A percentile compares a stretch with the other conserved stretches of the same genome.
These are phyloP conservation scores for Mesembrinibis cayennensis DNA, from an alignment of 2,113 vertebrate species.

Conservation along the genomic window DNA sequence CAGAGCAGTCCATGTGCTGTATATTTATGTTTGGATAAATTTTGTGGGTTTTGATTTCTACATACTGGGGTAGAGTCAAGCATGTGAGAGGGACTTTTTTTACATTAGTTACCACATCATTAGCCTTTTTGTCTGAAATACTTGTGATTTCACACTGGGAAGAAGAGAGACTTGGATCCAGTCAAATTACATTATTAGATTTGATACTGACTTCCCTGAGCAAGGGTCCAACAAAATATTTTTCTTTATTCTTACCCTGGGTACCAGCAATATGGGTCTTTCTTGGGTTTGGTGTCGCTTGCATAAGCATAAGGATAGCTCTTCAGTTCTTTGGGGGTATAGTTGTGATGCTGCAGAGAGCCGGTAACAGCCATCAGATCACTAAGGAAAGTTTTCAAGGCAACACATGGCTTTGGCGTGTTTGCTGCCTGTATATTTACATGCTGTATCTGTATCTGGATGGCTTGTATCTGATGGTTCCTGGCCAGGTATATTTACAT, in stretches of 20 bases:
- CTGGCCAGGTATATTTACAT: background rate
- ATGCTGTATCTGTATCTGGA: background rate
- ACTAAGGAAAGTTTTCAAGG: background rate
- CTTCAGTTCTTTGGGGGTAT: background rate
- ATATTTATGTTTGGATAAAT: background rate
- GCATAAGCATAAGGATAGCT: too few species aligned
- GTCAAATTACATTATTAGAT: background rate
- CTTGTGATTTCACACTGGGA: background rate
- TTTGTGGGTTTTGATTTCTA: background rate
- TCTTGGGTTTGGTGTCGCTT: background rate
- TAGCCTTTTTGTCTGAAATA: background rate
- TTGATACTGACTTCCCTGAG: background rate
- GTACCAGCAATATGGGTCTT: background rate
- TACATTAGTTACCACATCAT: background rate
- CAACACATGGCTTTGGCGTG: background rate
- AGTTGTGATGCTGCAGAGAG: background rate
- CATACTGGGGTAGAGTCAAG: background rate
- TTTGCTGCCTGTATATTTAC: background rate
- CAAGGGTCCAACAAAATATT: background rate
- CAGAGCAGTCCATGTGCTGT: background rate
- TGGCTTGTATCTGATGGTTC: background rate
- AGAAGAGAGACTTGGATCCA: background rate
- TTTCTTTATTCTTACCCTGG: background rate
- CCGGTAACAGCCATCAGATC: background rate
- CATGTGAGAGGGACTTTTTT: background rate